These are phyloP conservation scores for Caenorhabditis brenneri DNA, from an alignment of 1,140 invertebrate species.

Conservation along the genomic window DNA sequence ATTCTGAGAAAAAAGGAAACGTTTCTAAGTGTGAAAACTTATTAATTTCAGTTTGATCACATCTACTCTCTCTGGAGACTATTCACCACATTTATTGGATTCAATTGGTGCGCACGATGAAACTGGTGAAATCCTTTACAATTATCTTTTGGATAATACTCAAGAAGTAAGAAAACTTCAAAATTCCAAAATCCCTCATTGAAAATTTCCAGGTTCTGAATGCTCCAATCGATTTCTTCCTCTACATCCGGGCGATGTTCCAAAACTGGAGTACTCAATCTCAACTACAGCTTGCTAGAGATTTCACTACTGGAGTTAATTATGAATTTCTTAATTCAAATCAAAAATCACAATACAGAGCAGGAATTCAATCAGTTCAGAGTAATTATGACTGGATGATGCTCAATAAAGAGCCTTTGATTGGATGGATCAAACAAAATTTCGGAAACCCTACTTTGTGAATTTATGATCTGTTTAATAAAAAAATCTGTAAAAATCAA, in stretches of 20 bases:
- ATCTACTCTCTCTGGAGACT: background rate
- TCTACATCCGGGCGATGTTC: slow-evolving; percentile 2
- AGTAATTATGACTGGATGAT: slow-evolving; percentile 11
- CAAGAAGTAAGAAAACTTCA: background rate
- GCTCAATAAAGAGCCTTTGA: background rate
- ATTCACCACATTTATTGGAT: background rate
- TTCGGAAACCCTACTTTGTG: background rate
- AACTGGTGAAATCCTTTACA: background rate
- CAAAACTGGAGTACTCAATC: background rate
- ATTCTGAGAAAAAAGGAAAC: no score
- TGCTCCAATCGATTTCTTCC: background rate
- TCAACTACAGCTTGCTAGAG: background rate
- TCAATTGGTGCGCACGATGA: background rate
- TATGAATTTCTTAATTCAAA: background rate
- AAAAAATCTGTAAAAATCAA: background rate
- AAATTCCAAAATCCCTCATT: background rate
- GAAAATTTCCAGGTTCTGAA: background rate
- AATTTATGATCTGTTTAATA: no score
- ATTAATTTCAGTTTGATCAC: background rate
- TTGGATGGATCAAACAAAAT: background rate
- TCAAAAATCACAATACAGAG: background rate
- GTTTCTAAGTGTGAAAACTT: no score
- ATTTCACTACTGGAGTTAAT: background rate
- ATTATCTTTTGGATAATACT: background rate
- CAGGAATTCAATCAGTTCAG: background rate